A percentile compares a stretch with the other conserved stretches of the same genome.
phyloP scores from a whole-genome alignment of 2,113 vertebrate species.

The Vicugna pacos region DNA sequence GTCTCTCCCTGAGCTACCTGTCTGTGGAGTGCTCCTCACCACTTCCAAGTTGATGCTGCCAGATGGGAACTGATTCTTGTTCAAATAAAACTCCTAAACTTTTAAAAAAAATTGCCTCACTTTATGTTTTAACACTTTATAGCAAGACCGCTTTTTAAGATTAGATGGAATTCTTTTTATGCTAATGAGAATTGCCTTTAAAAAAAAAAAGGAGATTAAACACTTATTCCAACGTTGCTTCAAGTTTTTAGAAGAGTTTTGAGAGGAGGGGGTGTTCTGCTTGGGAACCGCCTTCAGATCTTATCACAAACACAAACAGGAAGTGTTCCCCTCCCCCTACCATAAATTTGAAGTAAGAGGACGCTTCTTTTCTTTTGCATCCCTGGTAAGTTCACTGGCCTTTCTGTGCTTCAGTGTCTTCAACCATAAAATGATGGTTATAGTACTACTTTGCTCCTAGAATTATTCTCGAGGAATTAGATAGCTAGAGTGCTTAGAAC shows the following conservation, averaged over 20 bases:
- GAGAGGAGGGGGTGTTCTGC: not conserved
- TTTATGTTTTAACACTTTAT: not conserved
- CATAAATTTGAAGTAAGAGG: not conserved
- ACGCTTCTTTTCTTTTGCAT: not conserved
- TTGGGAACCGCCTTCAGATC: not conserved
- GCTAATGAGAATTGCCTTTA: not conserved
- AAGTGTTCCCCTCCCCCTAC: rapidly evolving
- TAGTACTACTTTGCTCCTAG: not conserved
- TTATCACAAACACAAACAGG: not conserved
- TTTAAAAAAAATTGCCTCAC: not conserved
- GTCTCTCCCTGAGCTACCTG: not conserved
- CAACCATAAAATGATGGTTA: not conserved
- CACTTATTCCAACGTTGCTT: not conserved
- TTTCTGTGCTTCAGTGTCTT: not conserved
- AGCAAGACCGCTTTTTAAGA: not conserved
- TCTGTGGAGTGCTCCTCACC: not conserved
- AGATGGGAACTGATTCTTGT: not conserved
- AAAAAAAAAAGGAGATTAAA: not conserved
- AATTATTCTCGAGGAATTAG: not conserved
- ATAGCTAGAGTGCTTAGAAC: not conserved
- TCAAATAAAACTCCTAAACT: not conserved
- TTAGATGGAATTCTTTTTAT: not conserved
- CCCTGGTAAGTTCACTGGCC: not conserved
- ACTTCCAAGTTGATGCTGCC: not conserved
- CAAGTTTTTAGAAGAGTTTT: not conserved